A percentile compares a stretch with the other conserved stretches of the same genome.
These are phyloP conservation scores for Pelosia muscerda DNA, from an alignment of 2,888 invertebrate genomes.

Conservation along the genomic window DNA sequence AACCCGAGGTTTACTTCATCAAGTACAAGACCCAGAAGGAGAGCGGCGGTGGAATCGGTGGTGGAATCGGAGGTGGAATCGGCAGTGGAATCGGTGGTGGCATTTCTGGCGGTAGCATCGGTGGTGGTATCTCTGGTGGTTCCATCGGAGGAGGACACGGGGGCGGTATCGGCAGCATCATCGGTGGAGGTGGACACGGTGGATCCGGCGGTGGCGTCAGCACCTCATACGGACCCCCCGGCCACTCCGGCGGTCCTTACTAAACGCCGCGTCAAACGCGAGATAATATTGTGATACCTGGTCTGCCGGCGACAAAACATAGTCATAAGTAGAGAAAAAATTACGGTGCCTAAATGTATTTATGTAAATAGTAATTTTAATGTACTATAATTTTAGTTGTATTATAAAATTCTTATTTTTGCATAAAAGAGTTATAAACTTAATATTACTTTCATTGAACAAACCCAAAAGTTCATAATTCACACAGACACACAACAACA, in stretches of 20 bases:
- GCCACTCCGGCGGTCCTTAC: constrained; percentile 90
- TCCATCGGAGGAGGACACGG: constrained; percentile 57
- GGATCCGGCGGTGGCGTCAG: constrained; percentile 76
- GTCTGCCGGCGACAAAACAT: constrained; percentile 82
- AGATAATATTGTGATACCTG: constrained; percentile 83
- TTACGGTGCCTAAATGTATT: constrained; percentile 88
- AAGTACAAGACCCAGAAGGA: constrained; percentile 92
- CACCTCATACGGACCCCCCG: constrained; percentile 89
- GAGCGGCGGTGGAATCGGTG: constrained; percentile 57
- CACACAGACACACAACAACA: constrained; percentile 17
- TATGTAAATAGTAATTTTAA: constrained; percentile 88
- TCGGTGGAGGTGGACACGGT: constrained; percentile 60
- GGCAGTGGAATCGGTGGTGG: constrained; percentile 53
- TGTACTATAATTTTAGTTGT: constrained; percentile 83
- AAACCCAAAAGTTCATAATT: background rate
- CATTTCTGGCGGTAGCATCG: constrained; percentile 45
- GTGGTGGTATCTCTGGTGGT: constrained; percentile 49
- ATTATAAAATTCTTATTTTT: constrained; percentile 83
- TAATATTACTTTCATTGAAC: constrained; percentile 36
- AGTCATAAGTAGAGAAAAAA: constrained; percentile 86
- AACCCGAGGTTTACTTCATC: constrained; percentile 95
- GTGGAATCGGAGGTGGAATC: constrained; percentile 56
- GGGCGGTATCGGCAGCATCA: constrained; percentile 48
- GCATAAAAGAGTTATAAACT: constrained; percentile 76
- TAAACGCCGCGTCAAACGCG: constrained; percentile 74